These are phyloP conservation scores for Conus canariensis DNA, from an alignment of 2,888 invertebrate genomes.

Conservation along the genomic window DNA sequence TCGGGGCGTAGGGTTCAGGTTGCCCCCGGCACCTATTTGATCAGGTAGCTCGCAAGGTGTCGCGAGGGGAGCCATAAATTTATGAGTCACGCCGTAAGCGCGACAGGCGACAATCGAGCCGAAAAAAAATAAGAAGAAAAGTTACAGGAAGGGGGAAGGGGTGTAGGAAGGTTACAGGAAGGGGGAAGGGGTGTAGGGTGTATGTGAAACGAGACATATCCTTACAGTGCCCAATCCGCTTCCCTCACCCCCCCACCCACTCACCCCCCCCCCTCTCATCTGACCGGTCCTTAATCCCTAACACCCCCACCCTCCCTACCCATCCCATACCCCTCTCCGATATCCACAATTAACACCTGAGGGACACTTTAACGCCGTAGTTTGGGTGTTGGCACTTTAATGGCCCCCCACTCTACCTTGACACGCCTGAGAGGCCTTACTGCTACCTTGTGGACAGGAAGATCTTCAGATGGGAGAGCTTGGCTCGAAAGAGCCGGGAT, in stretches of 20 bases:
- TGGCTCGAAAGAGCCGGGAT: too few relatives aligned
- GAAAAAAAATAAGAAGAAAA: neutral
- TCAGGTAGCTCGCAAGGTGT: neutral
- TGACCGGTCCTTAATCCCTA: neutral
- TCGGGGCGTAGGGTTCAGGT: too few relatives aligned
- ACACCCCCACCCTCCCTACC: neutral
- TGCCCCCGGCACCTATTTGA: too few relatives aligned
- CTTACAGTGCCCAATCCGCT: neutral
- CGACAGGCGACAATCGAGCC: neutral
- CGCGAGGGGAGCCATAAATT: neutral
- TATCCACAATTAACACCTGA: constrained; percentile 1
- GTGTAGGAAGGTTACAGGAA: neutral
- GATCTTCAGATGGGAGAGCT: too few relatives aligned
- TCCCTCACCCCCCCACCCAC: neutral
- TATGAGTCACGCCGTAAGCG: neutral
- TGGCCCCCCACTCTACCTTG: neutral
- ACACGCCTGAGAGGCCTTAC: neutral
- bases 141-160: neutral
- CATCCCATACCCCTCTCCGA: neutral
- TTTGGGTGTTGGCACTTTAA: constrained; percentile 28
- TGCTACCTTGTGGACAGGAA: too few relatives aligned
- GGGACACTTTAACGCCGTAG: constrained; percentile 27
- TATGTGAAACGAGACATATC: neutral
- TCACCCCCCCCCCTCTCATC: neutral
- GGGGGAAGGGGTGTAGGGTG: neutral